A percentile compares a stretch with the other conserved stretches of the same genome.
Conservation (phyloP, 2,888 invertebrate species). For the Antitype chi region DNA sequence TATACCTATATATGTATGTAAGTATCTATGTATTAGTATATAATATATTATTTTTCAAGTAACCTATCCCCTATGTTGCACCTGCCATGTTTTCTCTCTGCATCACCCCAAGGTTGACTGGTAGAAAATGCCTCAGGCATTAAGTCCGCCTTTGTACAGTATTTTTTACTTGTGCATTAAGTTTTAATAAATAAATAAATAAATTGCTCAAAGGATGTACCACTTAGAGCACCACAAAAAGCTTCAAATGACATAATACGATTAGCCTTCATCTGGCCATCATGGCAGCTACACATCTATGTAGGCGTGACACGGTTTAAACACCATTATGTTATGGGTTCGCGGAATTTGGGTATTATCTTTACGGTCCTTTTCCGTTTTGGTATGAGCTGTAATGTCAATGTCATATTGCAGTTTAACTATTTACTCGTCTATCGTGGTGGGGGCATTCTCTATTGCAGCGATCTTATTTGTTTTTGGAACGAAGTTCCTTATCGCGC, state of each 20-base stretch:
- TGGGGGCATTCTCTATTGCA: neutral
- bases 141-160: too few relatives aligned
- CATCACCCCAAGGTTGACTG: too few relatives aligned
- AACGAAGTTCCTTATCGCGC: too few relatives aligned
- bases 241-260: conserved; percentile 59
- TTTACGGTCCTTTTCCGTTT: conserved; percentile 32
- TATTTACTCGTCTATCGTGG: neutral
- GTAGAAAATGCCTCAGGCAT: too few relatives aligned
- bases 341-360: conserved; percentile 48
- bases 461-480: neutral
- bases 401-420: conserved; percentile 22
- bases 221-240: conserved; percentile 39
- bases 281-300: conserved; percentile 62
- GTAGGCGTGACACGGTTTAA: conserved; percentile 50
- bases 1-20: too few relatives aligned
- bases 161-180: too few relatives aligned
- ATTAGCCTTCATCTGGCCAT: conserved; percentile 69
- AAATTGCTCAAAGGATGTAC: conserved; percentile 19
- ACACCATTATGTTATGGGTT: conserved; percentile 20
- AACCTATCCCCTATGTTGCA: too few relatives aligned
- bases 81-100: too few relatives aligned
- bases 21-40: too few relatives aligned
- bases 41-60: too few relatives aligned
- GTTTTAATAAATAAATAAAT: too few relatives aligned
- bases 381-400: conserved; percentile 33